Evolutionary conservation across 2,888 invertebrate species (phyloP).

Genomic region (Polia nebulosa): DNA sequence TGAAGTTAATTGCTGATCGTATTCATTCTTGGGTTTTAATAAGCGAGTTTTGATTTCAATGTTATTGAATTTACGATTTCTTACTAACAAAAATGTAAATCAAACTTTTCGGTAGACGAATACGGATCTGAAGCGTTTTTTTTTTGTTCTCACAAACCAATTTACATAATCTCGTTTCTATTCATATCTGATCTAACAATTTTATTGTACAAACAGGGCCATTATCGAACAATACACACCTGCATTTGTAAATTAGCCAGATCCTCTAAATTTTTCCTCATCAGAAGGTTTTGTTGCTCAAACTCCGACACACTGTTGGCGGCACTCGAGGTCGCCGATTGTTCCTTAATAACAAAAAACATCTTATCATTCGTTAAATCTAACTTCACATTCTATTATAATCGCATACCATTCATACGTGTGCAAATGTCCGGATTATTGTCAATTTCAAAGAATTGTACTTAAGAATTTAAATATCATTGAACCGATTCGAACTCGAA

Average conservation of each 20-base stretch:
- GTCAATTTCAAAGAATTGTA: slow-evolving; percentile 65
- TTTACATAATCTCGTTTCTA: slow-evolving; percentile 63
- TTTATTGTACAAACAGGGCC: slow-evolving; percentile 52
- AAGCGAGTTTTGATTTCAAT: slow-evolving; percentile 21
- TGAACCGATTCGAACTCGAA: slow-evolving; percentile 51
- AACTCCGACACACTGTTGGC: slow-evolving; percentile 90
- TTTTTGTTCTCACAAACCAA: slow-evolving; percentile 38
- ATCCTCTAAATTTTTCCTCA: slow-evolving; percentile 89
- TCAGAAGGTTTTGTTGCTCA: slow-evolving; percentile 87
- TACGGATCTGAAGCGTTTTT: slow-evolving; percentile 9
- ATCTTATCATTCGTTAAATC: slow-evolving; percentile 63
- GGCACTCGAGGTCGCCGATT: slow-evolving; percentile 88
- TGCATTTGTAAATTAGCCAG: slow-evolving; percentile 90
- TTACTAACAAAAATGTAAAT: slow-evolving; percentile 6
- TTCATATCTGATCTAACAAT: slow-evolving; percentile 58
- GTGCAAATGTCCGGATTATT: slow-evolving; percentile 62
- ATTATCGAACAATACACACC: slow-evolving; percentile 73
- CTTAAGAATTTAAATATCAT: slow-evolving; percentile 59
- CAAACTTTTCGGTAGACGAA: background rate
- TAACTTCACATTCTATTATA: slow-evolving; percentile 66
- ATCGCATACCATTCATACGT: slow-evolving; percentile 62
- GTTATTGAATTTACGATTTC: slow-evolving; percentile 15
- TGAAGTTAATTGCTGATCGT: slow-evolving; percentile 25
- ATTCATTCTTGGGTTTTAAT: slow-evolving; percentile 1
- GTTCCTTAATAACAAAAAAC: slow-evolving; percentile 79